phyloP scores from a whole-genome alignment of 2,113 vertebrate species.

The Bos taurus region DNA sequence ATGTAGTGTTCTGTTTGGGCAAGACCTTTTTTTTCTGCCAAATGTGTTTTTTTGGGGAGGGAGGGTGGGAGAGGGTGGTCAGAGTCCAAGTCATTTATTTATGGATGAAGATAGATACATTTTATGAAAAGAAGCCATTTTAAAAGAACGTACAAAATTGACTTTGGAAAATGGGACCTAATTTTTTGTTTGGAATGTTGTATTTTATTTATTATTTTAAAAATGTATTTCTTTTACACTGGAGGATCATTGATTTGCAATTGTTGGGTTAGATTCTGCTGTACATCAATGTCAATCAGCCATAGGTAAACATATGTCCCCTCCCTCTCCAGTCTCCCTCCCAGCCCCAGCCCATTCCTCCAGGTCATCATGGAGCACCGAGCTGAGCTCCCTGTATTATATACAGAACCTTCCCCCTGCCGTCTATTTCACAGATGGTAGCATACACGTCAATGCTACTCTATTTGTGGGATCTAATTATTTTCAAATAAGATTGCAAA shows the following conservation, averaged over 20 bases:
- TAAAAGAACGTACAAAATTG: not conserved
- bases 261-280: not conserved
- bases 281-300: fast-evolving
- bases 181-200: not conserved
- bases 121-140: not conserved
- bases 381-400: fast-evolving
- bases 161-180: not conserved
- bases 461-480: not conserved
- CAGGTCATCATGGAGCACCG: fast-evolving
- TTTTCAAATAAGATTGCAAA: not conserved
- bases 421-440: not conserved
- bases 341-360: not conserved
- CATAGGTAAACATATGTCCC: not conserved
- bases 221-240: not conserved
- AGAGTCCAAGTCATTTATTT: not conserved
- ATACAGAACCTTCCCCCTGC: not conserved
- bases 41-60: fast-evolving
- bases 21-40: not conserved
- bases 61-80: fast-evolving
- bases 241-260: not conserved
- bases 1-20: not conserved
- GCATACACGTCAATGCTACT: no score
- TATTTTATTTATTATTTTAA: not conserved
- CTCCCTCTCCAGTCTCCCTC: not conserved
- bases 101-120: not conserved